A percentile compares a stretch with the other conserved stretches of the same genome.
phyloP scores from a whole-genome alignment of 2,888 invertebrate genomes.

The Amphiduros pacificus region DNA sequence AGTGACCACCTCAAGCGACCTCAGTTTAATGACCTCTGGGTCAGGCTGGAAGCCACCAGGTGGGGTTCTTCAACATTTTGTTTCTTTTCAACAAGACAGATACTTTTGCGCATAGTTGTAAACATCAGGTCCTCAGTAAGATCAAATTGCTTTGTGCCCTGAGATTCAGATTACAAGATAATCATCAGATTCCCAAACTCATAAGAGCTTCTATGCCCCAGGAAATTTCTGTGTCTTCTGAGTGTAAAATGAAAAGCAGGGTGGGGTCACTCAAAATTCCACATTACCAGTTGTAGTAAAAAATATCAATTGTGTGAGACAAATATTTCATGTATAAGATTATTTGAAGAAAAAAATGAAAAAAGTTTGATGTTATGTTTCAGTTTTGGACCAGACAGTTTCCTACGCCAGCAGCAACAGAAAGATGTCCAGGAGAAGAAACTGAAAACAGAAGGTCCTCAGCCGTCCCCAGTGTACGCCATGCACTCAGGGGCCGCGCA shows the following conservation, averaged over 20 bases:
- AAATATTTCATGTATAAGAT: neutral
- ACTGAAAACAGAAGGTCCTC: too few species aligned
- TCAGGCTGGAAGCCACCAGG: slow-evolving; percentile 27
- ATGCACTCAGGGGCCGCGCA: neutral
- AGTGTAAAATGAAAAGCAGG: too few species aligned
- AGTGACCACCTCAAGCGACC: slow-evolving; percentile 21
- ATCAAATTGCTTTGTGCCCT: too few species aligned
- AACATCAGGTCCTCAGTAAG: too few species aligned
- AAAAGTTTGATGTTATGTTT: neutral
- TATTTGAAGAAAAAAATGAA: neutral
- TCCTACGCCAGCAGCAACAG: slow-evolving; percentile 14
- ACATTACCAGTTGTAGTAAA: neutral
- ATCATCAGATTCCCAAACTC: too few species aligned
- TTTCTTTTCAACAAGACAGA: too few species aligned
- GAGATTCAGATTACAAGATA: too few species aligned
- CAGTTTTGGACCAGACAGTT: slow-evolving; percentile 20
- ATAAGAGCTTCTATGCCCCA: too few species aligned
- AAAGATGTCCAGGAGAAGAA: neutral
- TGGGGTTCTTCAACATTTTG: neutral
- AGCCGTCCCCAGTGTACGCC: slow-evolving; percentile 9
- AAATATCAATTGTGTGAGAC: neutral
- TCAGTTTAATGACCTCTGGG: slow-evolving; percentile 32
- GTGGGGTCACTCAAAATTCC: too few species aligned
- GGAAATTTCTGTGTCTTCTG: too few species aligned
- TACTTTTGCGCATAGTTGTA: too few species aligned